Conservation (phyloP, 2,888 invertebrate species). For the Brachylomia viminalis region DNA sequence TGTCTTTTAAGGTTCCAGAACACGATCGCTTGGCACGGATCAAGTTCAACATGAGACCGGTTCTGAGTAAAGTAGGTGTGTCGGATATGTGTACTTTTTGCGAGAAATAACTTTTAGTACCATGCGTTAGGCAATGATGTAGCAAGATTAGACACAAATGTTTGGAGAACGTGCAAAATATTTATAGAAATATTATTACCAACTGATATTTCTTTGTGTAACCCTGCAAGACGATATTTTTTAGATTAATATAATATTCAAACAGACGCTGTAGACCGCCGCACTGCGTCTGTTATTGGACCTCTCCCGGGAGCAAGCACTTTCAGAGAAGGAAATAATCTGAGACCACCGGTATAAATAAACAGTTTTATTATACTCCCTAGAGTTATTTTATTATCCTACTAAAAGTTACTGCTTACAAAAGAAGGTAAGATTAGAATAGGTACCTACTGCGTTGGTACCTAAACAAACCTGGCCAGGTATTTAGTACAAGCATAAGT, state of each 20-base stretch:
- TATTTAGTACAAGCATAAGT: slow-evolving; percentile 3
- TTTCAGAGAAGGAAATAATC: slow-evolving; percentile 12
- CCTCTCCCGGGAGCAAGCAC: background rate
- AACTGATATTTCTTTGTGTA: background rate
- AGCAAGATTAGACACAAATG: background rate
- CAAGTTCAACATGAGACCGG: background rate
- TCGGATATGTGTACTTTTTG: no score
- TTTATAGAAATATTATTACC: background rate
- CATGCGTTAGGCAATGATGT: background rate
- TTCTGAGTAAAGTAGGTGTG: no score
- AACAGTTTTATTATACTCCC: background rate
- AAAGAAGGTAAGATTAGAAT: background rate
- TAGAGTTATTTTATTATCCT: background rate
- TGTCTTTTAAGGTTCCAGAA: no score
- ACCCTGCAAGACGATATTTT: background rate
- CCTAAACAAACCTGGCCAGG: background rate
- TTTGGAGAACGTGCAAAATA: background rate
- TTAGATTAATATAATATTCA: background rate
- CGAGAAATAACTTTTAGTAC: no score
- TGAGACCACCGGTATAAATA: background rate
- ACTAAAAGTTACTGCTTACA: background rate
- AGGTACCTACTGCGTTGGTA: background rate
- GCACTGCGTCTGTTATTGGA: background rate
- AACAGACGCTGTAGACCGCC: no score
- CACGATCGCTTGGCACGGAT: no score